Percentiles rank a stretch among this genome's conserved stretches.
Conservation (phyloP, 1,140 invertebrate species). For the Drosophila kikkawai region DNA sequence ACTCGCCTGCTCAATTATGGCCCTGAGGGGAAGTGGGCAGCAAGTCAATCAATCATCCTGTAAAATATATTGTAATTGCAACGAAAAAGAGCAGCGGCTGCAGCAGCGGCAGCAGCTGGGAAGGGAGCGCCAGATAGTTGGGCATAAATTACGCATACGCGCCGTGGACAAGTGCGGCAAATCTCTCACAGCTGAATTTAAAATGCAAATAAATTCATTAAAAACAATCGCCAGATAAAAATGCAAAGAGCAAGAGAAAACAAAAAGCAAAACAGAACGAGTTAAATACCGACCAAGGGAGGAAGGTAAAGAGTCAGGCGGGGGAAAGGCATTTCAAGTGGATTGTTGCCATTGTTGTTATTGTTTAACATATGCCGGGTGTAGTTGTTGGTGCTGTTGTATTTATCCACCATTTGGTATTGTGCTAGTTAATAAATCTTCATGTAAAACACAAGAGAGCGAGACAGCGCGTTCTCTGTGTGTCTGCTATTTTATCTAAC, state of each 20-base stretch:
- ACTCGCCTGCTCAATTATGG: slow-evolving; percentile 24
- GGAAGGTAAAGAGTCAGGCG: background rate
- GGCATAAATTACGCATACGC: slow-evolving; percentile 59
- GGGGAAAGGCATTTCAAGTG: slow-evolving; percentile 9
- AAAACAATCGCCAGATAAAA: slow-evolving; percentile 59
- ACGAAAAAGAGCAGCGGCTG: slow-evolving; percentile 28
- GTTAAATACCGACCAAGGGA: background rate
- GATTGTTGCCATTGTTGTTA: slow-evolving; percentile 13
- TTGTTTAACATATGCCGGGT: slow-evolving; percentile 39
- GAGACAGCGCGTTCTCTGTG: slow-evolving; percentile 17
- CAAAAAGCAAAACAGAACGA: slow-evolving; percentile 9
- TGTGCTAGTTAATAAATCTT: slow-evolving; percentile 63
- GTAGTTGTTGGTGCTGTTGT: slow-evolving; percentile 20
- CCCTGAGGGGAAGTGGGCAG: slow-evolving; percentile 16
- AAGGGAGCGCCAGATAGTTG: slow-evolving; percentile 30
- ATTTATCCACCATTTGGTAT: slow-evolving; percentile 53
- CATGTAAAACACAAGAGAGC: slow-evolving; percentile 49
- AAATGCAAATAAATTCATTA: slow-evolving; percentile 70
- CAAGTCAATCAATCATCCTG: slow-evolving; percentile 59
- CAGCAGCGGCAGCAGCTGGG: background rate
- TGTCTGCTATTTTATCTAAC: slow-evolving; percentile 73
- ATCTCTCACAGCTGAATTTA: slow-evolving; percentile 52
- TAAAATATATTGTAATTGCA: slow-evolving; percentile 58
- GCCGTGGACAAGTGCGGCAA: slow-evolving; percentile 52
- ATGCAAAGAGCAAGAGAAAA: slow-evolving; percentile 13